phyloP scores from a whole-genome alignment of 2,797 vertebrate genomes.

The Micromesistius poutassou region DNA sequence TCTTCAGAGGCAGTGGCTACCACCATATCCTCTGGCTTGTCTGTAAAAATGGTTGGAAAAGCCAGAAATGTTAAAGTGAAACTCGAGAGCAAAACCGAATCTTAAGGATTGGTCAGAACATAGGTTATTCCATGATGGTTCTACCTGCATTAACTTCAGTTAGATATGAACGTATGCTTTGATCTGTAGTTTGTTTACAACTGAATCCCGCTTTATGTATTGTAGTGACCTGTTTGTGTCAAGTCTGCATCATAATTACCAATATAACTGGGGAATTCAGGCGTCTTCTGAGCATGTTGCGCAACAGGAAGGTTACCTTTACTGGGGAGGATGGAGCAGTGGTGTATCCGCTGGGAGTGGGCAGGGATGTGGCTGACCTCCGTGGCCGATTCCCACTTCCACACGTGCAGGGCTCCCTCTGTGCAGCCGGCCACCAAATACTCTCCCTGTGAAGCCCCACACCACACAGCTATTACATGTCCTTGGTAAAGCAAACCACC shows the following conservation, averaged over 20 bases:
- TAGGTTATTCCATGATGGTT: not conserved
- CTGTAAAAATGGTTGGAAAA: constrained; percentile 31
- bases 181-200: not conserved
- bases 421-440: constrained; percentile 72
- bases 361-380: constrained; percentile 81
- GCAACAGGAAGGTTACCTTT: constrained; percentile 28
- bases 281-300: not conserved
- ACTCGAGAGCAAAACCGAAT: not conserved
- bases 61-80: not conserved
- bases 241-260: no score
- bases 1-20: constrained; percentile 79
- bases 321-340: constrained; percentile 63
- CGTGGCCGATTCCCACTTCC: constrained; percentile 71
- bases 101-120: not conserved
- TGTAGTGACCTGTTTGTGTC: no score
- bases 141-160: not conserved
- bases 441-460: constrained; percentile 61
- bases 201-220: no score
- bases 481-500: not conserved
- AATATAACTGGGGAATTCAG: no score
- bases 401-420: constrained; percentile 79
- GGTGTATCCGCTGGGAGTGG: constrained; percentile 71
- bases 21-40: constrained; percentile 59
- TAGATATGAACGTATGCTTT: not conserved
- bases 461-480: not conserved